phyloP scores from a whole-genome alignment of 2,888 invertebrate species.

The Drosophila peninsularis region DNA sequence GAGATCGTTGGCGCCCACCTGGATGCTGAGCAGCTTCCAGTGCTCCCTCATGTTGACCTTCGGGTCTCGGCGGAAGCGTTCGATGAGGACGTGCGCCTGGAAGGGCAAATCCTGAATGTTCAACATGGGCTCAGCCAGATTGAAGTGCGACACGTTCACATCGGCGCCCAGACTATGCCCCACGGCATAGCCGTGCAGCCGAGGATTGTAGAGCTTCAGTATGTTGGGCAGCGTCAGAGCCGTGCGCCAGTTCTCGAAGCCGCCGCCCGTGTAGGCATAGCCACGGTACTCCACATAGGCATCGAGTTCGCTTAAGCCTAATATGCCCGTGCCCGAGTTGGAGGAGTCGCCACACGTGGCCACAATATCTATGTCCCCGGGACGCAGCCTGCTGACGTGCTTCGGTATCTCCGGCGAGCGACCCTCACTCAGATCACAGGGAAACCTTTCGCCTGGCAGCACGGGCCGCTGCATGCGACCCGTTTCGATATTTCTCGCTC shows the following conservation, averaged over 20 bases:
- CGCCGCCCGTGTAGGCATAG: slow-evolving; percentile 85
- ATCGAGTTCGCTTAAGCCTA: slow-evolving; percentile 67
- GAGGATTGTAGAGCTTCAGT: slow-evolving; percentile 88
- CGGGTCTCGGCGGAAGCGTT: slow-evolving; percentile 85
- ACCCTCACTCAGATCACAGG: slow-evolving; percentile 23
- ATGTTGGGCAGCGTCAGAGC: slow-evolving; percentile 87
- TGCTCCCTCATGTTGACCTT: slow-evolving; percentile 86
- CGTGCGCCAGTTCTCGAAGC: slow-evolving; percentile 85
- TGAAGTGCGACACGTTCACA: slow-evolving; percentile 82
- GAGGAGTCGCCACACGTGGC: slow-evolving; percentile 87
- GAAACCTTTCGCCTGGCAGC: slow-evolving; percentile 17
- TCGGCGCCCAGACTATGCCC: slow-evolving; percentile 85
- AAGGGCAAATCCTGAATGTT: slow-evolving; percentile 86
- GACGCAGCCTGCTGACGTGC: slow-evolving; percentile 86
- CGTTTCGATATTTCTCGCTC: neutral
- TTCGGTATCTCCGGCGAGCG: slow-evolving; percentile 80
- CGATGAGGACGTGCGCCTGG: slow-evolving; percentile 86
- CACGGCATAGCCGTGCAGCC: slow-evolving; percentile 87
- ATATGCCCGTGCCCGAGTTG: slow-evolving; percentile 86
- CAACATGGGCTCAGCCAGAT: slow-evolving; percentile 87
- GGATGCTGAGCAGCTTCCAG: slow-evolving; percentile 87
- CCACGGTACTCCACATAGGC: slow-evolving; percentile 85
- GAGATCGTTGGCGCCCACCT: slow-evolving; percentile 88
- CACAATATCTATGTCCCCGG: slow-evolving; percentile 87
- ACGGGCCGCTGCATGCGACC: slow-evolving; percentile 32